These are phyloP conservation scores for Stichopus chloronotus DNA, from an alignment of 35 echinoderm and acorn worm genomes.

Conservation along the genomic window DNA sequence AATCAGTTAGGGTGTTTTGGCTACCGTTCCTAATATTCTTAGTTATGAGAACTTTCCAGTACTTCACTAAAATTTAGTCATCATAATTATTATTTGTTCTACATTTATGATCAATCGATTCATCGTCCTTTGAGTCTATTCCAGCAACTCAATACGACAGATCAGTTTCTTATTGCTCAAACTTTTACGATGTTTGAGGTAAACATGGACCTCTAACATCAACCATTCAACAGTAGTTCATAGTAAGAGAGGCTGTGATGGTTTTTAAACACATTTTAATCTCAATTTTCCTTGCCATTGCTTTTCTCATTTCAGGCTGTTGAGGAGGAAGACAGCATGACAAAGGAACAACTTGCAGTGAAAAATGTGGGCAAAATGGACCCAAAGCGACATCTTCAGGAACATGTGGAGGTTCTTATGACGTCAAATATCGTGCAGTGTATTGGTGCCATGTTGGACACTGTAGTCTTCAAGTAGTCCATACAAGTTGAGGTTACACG, in stretches of 20 bases:
- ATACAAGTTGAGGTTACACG: background rate
- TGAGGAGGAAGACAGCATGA: conserved; percentile 96
- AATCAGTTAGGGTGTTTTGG: background rate
- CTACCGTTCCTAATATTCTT: background rate
- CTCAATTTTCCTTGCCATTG: background rate
- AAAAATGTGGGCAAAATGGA: conserved; percentile 98
- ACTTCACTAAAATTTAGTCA: no score
- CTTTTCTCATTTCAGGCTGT: conserved; percentile 66
- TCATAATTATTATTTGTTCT: no score
- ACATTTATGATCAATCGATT: no score
- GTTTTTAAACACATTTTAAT: background rate
- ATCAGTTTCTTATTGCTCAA: no score
- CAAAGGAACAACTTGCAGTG: conserved; percentile 88
- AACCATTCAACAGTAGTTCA: no score
- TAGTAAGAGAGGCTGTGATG: no score
- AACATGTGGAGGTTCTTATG: conserved; percentile 95
- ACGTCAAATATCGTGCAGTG: conserved; percentile 95
- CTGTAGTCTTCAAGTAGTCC: conserved; percentile 91
- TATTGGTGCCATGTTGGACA: conserved; percentile 94
- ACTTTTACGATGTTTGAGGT: no score
- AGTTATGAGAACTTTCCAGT: no score
- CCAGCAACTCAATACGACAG: no score
- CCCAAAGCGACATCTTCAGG: conserved; percentile 93
- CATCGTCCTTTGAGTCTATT: no score
- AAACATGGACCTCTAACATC: no score